Evolutionary conservation across 2,888 invertebrate species (phyloP), one percentile per base, ranked within the genome.

Genomic region (Lasioglossum lativentre): DNA sequence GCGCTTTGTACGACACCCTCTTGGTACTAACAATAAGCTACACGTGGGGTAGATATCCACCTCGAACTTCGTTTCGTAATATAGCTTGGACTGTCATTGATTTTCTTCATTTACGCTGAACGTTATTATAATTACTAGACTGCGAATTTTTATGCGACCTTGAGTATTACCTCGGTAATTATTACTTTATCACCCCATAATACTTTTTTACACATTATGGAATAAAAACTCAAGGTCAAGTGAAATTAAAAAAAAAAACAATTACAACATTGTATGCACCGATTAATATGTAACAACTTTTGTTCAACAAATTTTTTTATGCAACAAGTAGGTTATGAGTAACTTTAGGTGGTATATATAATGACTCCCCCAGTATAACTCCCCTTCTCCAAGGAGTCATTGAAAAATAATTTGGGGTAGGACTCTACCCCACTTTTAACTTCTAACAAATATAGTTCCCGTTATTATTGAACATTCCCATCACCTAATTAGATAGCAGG

Each of bases 401-500:
- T 38, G 0, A 38, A 38, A 23, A 10, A 68, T 68, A 1, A 23
- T 23, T 34, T 30, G 8, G 23, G 4, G 34, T 66, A 66, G 66
- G 19, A 34, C 10, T 34, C 34, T 68, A 68, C 23, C 10, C 68
- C 23, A 68, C 23, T 68, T 14, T 5, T 16, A n/a, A 40, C 2
- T 68, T 68, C 12, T 5, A 70, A 40, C 38, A 5, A n/a, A 4
- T 40, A 12, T 14, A 12, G 10, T n/a, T 40, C 0, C 23, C n/a
- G 12, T 70, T 38, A 71, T 76, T 82, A 78, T 72, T 59, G 56
- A 80, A 80, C 78, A 80, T 85, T 75, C 85, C 45, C 72, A 77
- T 78, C 70, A 4, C 83, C 78, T 75, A 76, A 84, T 75, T 95
- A 98, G 97, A 97, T 98, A 88, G 96, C 97, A 45, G 98, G 98